phyloP scores from a whole-genome alignment of 2,888 invertebrate species.

The Germaria angustata region DNA sequence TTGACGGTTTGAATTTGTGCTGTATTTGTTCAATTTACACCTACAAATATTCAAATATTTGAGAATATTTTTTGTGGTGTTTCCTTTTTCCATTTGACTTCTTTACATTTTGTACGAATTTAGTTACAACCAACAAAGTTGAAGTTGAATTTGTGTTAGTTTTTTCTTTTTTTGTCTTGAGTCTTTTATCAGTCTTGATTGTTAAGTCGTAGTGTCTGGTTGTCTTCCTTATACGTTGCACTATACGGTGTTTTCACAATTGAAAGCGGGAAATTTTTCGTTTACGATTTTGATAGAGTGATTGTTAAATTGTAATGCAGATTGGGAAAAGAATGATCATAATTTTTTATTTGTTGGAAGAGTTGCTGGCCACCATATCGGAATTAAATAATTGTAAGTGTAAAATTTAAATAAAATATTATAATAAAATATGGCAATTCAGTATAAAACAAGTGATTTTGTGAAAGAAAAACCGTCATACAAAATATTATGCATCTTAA shows the following conservation, averaged over 20 bases:
- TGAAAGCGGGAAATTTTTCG: slow-evolving; percentile 16
- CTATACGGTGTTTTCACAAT: background rate
- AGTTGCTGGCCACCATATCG: slow-evolving; percentile 72
- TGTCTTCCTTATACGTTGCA: slow-evolving; percentile 22
- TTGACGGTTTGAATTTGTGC: slow-evolving; percentile 37
- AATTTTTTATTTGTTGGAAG: slow-evolving; percentile 64
- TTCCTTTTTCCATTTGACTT: background rate
- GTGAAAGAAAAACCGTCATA: too few relatives aligned
- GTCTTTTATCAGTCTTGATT: slow-evolving; percentile 52
- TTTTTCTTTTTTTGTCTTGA: slow-evolving; percentile 39
- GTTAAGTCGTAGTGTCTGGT: slow-evolving; percentile 52
- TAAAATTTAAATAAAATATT: background rate
- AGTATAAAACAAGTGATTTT: too few relatives aligned
- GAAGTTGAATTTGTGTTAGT: slow-evolving; percentile 25
- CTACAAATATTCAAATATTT: slow-evolving; percentile 44
- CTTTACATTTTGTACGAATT: background rate
- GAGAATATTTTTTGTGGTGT: slow-evolving; percentile 21
- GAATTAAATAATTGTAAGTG: slow-evolving; percentile 79
- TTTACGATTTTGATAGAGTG: background rate
- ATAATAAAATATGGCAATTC: too few relatives aligned
- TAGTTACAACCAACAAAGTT: slow-evolving; percentile 16
- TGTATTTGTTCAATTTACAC: slow-evolving; percentile 30
- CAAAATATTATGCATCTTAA: too few relatives aligned
- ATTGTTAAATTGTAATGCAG: slow-evolving; percentile 28
- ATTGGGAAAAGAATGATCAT: slow-evolving; percentile 29